A percentile compares a stretch with the other conserved stretches of the same genome.
Evolutionary conservation across 2,888 invertebrate species (phyloP).

Genomic region (Ormia ochracea): DNA sequence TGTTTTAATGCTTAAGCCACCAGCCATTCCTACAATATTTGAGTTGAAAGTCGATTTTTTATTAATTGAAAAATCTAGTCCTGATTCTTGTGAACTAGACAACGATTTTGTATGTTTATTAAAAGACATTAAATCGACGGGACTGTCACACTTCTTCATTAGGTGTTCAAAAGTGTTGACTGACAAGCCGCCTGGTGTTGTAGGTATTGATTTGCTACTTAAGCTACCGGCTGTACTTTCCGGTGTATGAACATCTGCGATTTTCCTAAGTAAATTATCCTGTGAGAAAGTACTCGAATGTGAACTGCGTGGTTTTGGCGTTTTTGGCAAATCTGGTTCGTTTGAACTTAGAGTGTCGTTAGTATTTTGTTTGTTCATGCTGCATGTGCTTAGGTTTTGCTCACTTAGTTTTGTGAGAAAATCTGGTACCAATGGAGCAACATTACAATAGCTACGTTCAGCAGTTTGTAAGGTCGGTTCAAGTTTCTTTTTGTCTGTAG

Average conservation of each 20-base stretch:
- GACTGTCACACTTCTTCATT: constrained; percentile 55
- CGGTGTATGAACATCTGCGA: constrained; percentile 38
- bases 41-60: constrained; percentile 37
- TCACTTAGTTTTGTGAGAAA: constrained; percentile 55
- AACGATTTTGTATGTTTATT: constrained; percentile 39
- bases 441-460: constrained; percentile 74
- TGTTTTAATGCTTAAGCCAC: constrained; percentile 33
- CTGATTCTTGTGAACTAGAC: constrained; percentile 19
- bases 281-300: constrained; percentile 39
- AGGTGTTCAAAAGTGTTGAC: constrained; percentile 55
- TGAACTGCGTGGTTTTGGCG: constrained; percentile 52
- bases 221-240: constrained; percentile 48
- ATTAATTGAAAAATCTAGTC: constrained; percentile 49
- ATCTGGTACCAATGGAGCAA: constrained; percentile 75
- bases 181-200: constrained; percentile 58
- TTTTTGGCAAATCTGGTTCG: constrained; percentile 53
- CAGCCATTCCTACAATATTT: neutral
- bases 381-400: neutral
- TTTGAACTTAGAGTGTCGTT: neutral
- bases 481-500: constrained; percentile 58
- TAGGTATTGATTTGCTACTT: constrained; percentile 53
- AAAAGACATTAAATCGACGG: constrained; percentile 33
- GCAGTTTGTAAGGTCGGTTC: constrained; percentile 21
- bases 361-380: constrained; percentile 1
- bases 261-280: constrained; percentile 56